These are phyloP conservation scores for Menura novaehollandiae DNA, from an alignment of 2,113 vertebrate species.

Conservation along the genomic window DNA sequence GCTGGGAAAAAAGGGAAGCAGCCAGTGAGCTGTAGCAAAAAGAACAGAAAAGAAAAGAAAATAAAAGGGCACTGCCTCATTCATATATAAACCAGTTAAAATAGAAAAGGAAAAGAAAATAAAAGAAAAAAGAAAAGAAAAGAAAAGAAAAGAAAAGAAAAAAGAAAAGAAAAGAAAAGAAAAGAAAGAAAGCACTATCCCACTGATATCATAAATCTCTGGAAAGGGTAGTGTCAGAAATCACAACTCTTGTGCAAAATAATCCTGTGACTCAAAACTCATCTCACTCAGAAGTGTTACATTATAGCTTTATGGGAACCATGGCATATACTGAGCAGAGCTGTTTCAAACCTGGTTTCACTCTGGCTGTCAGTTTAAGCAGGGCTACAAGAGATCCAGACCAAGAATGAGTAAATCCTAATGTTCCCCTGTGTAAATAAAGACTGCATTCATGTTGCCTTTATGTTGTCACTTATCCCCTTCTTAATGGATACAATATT, in stretches of 20 bases:
- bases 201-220: not conserved
- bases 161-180: not conserved
- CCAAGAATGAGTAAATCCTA: not conserved
- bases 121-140: not conserved
- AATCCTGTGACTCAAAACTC: not conserved
- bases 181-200: not conserved
- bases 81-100: not conserved
- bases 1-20: constrained; percentile 35
- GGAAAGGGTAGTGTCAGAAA: not conserved
- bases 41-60: not conserved
- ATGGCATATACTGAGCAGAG: not conserved
- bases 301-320: not conserved
- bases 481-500: not conserved
- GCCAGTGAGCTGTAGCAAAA: constrained; percentile 24
- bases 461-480: not conserved
- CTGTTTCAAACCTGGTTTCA: not conserved
- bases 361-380: not conserved
- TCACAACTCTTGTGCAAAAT: not conserved
- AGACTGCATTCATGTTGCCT: not conserved
- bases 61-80: not conserved
- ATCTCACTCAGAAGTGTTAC: not conserved
- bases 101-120: not conserved
- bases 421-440: not conserved
- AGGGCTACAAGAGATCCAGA: not conserved
- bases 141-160: too few relatives aligned